Evolutionary conservation across 2,113 vertebrate genomes (phyloP), one percentile per base, ranked within the genome.

Genomic region (Calidris pygmaea): DNA sequence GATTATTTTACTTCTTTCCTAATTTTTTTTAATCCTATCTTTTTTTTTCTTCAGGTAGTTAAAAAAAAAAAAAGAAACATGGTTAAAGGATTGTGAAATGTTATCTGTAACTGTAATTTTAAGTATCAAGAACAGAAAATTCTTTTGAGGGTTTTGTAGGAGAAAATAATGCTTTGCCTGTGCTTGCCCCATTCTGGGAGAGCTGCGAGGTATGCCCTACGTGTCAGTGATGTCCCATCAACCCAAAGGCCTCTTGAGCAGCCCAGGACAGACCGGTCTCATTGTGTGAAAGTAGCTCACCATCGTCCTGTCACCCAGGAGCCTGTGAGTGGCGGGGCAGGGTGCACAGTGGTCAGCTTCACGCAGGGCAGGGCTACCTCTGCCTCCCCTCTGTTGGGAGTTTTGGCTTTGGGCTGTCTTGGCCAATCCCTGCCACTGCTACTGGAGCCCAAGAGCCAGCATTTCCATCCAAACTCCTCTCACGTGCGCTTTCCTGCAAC

Each of bases 401-500:
- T 19, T 12, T 62, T 1, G 0, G 23, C 34, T 87, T 90, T 80
- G 48, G 59, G 19, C 13, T 58, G 45, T 18, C 63, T 62, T n/a
- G 23, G 8, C 35, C 6, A 1, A 11, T 0, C 34, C n/a, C 7
- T 12, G 7, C 22, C 12, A 1, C 50, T 3, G 0, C 5, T 29
- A 17, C 47, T 19, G 55, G 27, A 92, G 37, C 34, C 62, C 10
- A 0, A 45, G 55, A 50, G 10, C 27, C 8, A 6, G 13, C 2
- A 0, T 52, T 73, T 58, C 39, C 68, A 30, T 14, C 43, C 68
- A 80, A 66, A 80, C 4, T 19, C 12, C 19, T 81, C 29, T 37
- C 59, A 41, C 0, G 0, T 32, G 48, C 0, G 1, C 55, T 74
- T 8, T 56, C 4, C 39, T 20, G 10, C 18, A 55, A 47, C 0